Evolutionary conservation across 1,140 invertebrate species (phyloP).

Genomic region (Drosophila nasuta): DNA sequence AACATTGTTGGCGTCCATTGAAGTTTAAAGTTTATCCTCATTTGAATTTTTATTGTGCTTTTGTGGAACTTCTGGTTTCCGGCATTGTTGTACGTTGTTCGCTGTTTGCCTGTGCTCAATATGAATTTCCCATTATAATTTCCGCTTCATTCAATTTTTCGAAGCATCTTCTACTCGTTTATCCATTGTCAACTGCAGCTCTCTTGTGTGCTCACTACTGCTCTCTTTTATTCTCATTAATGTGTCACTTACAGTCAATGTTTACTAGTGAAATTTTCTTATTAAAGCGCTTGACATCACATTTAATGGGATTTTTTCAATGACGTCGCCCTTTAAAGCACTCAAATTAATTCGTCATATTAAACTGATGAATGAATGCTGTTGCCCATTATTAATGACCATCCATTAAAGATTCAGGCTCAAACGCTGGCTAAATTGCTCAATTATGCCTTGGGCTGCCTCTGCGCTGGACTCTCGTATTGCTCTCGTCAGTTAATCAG

Average conservation of each 20-base stretch:
- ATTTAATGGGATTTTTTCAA: conserved; percentile 17
- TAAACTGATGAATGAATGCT: conserved; percentile 76
- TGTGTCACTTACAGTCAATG: conserved; percentile 14
- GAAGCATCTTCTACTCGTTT: background rate
- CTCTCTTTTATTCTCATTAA: conserved; percentile 9
- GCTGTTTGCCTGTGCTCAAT: conserved; percentile 13
- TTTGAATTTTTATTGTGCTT: conserved; percentile 6
- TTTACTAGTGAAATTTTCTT: background rate
- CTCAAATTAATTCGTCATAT: conserved; percentile 73
- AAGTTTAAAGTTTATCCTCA: conserved; percentile 17
- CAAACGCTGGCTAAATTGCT: conserved; percentile 44
- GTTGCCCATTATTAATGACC: conserved; percentile 60
- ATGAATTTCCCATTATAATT: conserved; percentile 37
- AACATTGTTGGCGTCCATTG: background rate
- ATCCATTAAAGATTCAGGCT: conserved; percentile 30
- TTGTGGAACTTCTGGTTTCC: background rate
- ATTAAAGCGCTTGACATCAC: conserved; percentile 22
- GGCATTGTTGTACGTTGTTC: background rate
- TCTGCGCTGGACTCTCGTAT: conserved; percentile 24
- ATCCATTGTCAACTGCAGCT: conserved; percentile 7
- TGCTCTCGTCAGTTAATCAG: conserved; percentile 25
- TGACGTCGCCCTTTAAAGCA: conserved; percentile 32
- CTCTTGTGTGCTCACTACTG: too few relatives aligned
- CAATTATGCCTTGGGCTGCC: conserved; percentile 26
- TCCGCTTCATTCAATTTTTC: conserved; percentile 33